phyloP scores from a whole-genome alignment of 92 coral and sea anemone species.

The Bergia sp. region DNA sequence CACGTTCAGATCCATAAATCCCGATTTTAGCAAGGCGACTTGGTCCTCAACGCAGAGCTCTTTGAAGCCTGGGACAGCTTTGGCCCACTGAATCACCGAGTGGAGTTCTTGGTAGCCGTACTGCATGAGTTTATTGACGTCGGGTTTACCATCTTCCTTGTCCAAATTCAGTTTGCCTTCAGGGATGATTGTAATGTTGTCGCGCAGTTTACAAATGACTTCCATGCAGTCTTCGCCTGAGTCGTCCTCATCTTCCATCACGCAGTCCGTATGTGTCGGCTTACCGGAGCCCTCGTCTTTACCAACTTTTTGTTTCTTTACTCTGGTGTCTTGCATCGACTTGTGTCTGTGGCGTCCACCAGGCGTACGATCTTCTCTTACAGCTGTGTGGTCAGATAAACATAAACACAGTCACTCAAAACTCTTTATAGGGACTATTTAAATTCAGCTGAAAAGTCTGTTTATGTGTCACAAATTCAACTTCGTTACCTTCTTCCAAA shows the following conservation, averaged over 20 bases:
- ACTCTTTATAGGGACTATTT: background rate
- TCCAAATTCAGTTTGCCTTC: constrained; percentile 30
- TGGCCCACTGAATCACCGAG: constrained; percentile 87
- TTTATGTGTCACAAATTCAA: background rate
- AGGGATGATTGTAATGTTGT: constrained; percentile 59
- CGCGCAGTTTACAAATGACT: constrained; percentile 62
- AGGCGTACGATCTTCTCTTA: constrained; percentile 93
- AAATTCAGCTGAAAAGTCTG: background rate
- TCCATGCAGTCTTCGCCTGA: constrained; percentile 67
- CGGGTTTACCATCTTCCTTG: constrained; percentile 35
- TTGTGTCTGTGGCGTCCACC: constrained; percentile 97
- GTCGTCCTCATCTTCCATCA: constrained; percentile 48
- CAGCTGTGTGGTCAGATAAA: constrained; percentile 60
- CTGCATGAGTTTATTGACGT: constrained; percentile 76
- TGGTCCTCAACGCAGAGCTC: constrained; percentile 86
- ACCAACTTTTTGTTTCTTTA: constrained; percentile 65
- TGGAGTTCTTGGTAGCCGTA: constrained; percentile 86
- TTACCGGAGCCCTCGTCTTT: constrained; percentile 51
- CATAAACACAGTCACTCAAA: no score
- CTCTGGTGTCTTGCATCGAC: constrained; percentile 87
- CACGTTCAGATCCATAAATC: constrained; percentile 92
- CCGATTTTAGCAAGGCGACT: constrained; percentile 81
- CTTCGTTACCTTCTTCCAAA: no score
- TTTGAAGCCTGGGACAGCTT: constrained; percentile 90
- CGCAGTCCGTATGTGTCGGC: constrained; percentile 36